These are phyloP conservation scores for Galagoides demidoff DNA, from an alignment of 2,797 vertebrate genomes.

Conservation along the genomic window DNA sequence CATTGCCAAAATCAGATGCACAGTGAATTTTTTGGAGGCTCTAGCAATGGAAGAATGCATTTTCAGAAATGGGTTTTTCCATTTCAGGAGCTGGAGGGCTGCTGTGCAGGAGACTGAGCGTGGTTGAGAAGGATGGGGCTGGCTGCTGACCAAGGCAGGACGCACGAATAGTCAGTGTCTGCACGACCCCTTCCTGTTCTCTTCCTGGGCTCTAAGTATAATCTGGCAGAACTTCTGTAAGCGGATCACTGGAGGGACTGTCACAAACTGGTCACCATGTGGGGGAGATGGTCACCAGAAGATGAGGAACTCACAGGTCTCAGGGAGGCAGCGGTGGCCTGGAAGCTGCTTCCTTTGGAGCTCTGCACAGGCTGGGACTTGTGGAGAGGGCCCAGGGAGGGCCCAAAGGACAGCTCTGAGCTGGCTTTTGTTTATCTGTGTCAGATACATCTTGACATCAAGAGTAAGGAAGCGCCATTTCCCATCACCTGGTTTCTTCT, in stretches of 20 bases:
- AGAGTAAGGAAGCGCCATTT: neutral
- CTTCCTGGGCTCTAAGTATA: neutral
- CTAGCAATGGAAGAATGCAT: fast-evolving
- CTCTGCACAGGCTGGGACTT: neutral
- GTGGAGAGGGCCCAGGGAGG: fast-evolving
- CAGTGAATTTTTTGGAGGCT: neutral
- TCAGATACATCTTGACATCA: neutral
- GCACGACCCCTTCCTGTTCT: fast-evolving
- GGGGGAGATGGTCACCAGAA: neutral
- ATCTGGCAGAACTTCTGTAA: too few species aligned
- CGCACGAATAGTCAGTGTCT: neutral
- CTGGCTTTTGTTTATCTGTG: neutral
- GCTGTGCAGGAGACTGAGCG: neutral
- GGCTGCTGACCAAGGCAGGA: fast-evolving
- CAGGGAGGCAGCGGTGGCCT: neutral
- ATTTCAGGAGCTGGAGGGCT: neutral
- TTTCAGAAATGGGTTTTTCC: neutral
- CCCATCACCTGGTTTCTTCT: neutral
- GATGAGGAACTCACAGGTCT: neutral
- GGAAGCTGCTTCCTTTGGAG: neutral
- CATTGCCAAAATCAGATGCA: neutral
- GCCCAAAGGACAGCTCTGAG: neutral
- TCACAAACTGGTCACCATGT: too few species aligned
- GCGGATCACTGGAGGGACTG: too few species aligned
- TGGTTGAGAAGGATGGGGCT: neutral